Conservation (phyloP, 2,113 vertebrate species). For the Machaerirhynchus nigripectus region DNA sequence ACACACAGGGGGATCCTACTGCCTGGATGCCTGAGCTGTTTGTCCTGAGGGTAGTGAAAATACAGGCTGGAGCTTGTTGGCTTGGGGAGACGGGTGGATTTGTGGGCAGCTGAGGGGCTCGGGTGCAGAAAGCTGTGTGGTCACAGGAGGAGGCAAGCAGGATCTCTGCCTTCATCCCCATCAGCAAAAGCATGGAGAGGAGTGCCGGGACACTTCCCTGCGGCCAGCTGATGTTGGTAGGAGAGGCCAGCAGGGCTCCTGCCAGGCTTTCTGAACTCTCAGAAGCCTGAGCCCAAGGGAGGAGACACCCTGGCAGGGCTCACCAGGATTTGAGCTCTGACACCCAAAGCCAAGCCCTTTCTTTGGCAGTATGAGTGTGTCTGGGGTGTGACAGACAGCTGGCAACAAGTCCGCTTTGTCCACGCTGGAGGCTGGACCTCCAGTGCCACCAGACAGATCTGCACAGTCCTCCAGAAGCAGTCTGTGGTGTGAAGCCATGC, state of each 20-base stretch:
- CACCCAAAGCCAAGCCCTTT: neutral
- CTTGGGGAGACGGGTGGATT: neutral
- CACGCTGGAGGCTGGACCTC: rapidly evolving
- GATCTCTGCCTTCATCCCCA: neutral
- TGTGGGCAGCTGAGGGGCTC: neutral
- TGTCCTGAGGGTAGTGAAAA: neutral
- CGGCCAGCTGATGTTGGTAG: rapidly evolving
- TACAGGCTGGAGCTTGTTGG: neutral
- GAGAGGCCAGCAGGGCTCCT: neutral
- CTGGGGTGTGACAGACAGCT: neutral
- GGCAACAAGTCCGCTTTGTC: neutral
- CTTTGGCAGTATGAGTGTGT: neutral
- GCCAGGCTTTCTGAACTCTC: neutral
- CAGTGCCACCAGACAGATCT: neutral
- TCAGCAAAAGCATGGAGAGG: neutral
- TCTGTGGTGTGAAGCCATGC: neutral
- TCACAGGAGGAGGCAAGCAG: neutral
- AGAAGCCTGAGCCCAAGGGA: neutral
- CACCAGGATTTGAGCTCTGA: neutral
- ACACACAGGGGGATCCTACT: neutral
- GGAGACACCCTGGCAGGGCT: neutral
- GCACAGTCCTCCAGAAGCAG: neutral
- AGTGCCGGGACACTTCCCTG: neutral
- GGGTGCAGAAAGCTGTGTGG: neutral
- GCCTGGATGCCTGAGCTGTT: neutral